Percentiles rank a stretch among this genome's conserved stretches.
Evolutionary conservation across 2,888 invertebrate species (phyloP).

Genomic region (Athetis lepigone): DNA sequence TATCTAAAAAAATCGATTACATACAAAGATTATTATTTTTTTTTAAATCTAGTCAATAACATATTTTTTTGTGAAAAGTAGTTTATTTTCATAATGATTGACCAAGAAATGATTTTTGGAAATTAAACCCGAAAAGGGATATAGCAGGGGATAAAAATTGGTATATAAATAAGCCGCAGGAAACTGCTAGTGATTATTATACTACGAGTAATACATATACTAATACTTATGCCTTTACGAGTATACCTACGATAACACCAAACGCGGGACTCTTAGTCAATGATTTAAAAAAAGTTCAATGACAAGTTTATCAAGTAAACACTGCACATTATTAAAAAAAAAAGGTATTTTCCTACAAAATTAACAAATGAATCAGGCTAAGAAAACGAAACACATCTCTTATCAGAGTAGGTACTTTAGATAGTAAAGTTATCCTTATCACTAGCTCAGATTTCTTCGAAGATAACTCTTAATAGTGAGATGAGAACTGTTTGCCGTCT

Average conservation of each 20-base stretch:
- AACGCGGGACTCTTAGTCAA: slow-evolving; percentile 23
- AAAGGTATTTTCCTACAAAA: slow-evolving; percentile 21
- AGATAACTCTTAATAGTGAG: slow-evolving; percentile 69
- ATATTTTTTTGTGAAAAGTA: too few relatives aligned
- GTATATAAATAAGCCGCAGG: too few relatives aligned
- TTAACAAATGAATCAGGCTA: slow-evolving; percentile 35
- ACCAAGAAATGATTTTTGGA: too few relatives aligned
- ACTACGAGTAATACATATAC: too few relatives aligned
- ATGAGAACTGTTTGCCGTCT: slow-evolving; percentile 67
- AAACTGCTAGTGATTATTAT: too few relatives aligned
- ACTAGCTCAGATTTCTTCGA: slow-evolving; percentile 66
- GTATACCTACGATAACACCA: slow-evolving; percentile 4
- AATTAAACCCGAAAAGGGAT: too few relatives aligned
- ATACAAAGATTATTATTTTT: too few relatives aligned
- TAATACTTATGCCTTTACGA: too few relatives aligned
- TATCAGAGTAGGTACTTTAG: slow-evolving; percentile 64
- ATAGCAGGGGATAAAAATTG: too few relatives aligned
- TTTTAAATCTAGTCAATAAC: too few relatives aligned
- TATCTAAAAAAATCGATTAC: too few relatives aligned
- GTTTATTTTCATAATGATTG: too few relatives aligned
- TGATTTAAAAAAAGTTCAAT: slow-evolving; percentile 42
- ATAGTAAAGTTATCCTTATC: slow-evolving; percentile 64
- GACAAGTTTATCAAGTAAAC: slow-evolving; percentile 12
- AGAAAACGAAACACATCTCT: slow-evolving; percentile 51
- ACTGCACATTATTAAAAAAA: background rate